Evolutionary conservation across 2,888 invertebrate genomes (phyloP), one percentile per base, ranked within the genome.

Genomic region (Zhuqinia jingwanae): DNA sequence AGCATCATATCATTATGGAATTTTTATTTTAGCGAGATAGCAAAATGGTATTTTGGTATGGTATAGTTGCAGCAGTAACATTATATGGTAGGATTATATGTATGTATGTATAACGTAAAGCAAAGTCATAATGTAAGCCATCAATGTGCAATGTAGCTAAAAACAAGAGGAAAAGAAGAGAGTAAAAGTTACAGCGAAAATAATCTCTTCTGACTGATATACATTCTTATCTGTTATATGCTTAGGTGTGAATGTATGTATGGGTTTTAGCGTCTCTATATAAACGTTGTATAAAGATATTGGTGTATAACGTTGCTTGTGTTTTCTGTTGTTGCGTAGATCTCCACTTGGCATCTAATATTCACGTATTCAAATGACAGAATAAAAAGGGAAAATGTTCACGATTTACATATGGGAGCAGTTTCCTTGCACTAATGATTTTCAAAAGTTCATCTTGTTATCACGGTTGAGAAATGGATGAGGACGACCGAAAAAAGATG

Each of bases 361-460:
- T 87, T 87, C 77, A 87, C 79, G 65, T 65, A 83, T 78, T 79
- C 83, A 83, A 83, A 75, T 83, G 83, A 87, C 83, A 83, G n/a
- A n/a, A n/a, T n/a, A 45, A 75, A 82, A 83, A 79, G 73, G 75
- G 20, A 56, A 83, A 60, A 56, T 78, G 70, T 60, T 83, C 45
- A 17, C 0, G 47, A 30, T 20, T 25, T 47, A 56, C 87, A 79
- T 78, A 50, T 68, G 87, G 83, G 83, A 87, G 79, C 83, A 87
- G 79, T 87, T 87, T 76, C 56, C 47, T 65, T 83, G 75, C 83
- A 73, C 85, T 87, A 87, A 87, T 87, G 87, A 87, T 87, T 83
- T 79, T 79, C 53, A 83, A 79, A 87, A 83, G 78, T 87, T 87
- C 83, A 87, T 79, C 83, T 87, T 87, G 73, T 82, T 83, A 87